phyloP scores from a whole-genome alignment of 2,888 invertebrate genomes.

The Drosophila greeni region DNA sequence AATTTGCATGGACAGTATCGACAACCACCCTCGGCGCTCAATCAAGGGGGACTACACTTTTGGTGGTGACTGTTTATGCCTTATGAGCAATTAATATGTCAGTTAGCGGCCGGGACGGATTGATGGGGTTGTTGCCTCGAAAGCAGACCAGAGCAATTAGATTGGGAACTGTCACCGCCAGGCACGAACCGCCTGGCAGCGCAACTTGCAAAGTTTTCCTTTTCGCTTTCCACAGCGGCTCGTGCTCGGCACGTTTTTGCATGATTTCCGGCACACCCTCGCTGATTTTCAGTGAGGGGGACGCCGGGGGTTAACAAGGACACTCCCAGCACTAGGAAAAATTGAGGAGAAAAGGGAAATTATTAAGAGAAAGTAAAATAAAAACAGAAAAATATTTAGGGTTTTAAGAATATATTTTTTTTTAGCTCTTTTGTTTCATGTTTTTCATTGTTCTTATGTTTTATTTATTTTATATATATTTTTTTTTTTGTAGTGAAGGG shows the following conservation, averaged over 20 bases:
- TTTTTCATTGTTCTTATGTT: background rate
- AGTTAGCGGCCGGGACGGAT: constrained; percentile 37
- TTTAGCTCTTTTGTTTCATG: no score
- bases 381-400: background rate
- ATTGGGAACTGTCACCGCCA: constrained; percentile 55
- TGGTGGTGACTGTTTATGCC: constrained; percentile 47
- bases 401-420: background rate
- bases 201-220: constrained; percentile 43
- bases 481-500: no score
- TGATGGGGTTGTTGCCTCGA: constrained; percentile 47
- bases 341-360: background rate
- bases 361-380: background rate
- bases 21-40: constrained; percentile 34
- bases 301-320: constrained; percentile 28
- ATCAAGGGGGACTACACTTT: constrained; percentile 30
- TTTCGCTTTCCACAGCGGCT: constrained; percentile 43
- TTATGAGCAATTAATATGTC: constrained; percentile 57
- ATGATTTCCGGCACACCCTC: constrained; percentile 58
- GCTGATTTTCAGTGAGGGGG: background rate
- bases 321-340: constrained; percentile 27
- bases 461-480: background rate
- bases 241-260: constrained; percentile 69
- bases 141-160: constrained; percentile 47
- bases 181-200: constrained; percentile 34
- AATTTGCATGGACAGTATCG: constrained; percentile 32